phyloP scores from a whole-genome alignment of 2,797 vertebrate species.

The Sebastes ruberrimus region DNA sequence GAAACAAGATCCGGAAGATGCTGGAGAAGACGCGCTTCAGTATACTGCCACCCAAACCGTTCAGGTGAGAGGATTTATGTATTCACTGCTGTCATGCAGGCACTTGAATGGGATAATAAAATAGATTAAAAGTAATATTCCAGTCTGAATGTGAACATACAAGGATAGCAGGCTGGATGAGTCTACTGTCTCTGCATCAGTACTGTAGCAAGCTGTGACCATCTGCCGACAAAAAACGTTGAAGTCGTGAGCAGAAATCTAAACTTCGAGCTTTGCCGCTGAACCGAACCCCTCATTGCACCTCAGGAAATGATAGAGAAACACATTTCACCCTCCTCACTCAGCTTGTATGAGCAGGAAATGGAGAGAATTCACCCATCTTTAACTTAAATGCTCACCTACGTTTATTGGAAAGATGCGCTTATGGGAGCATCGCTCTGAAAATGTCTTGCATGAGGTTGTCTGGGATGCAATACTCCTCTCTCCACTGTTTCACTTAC shows the following conservation, averaged over 20 bases:
- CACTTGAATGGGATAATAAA: no score
- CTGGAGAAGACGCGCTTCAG: conserved; percentile 97
- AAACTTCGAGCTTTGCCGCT: not conserved
- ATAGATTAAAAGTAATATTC: no score
- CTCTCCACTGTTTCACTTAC: not conserved
- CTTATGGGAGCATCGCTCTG: not conserved
- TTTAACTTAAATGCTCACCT: not conserved
- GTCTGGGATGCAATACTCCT: not conserved
- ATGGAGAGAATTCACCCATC: not conserved
- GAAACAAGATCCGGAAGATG: conserved; percentile 97
- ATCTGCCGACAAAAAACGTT: not conserved
- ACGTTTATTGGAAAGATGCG: not conserved
- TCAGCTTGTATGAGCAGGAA: not conserved
- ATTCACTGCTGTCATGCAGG: not conserved
- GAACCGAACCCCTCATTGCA: not conserved
- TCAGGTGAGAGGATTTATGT: conserved; percentile 81
- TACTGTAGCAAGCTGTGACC: conserved; percentile 1
- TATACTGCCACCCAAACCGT: conserved; percentile 94
- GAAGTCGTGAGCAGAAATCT: conserved; percentile 5
- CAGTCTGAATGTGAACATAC: not conserved
- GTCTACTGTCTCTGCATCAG: not conserved
- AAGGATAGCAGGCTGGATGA: not conserved
- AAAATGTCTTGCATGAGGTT: not conserved
- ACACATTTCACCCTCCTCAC: not conserved
- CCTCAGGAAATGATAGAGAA: not conserved